These are phyloP conservation scores for Actenoides lindsayi DNA, from an alignment of 2,113 vertebrate genomes.

Conservation along the genomic window DNA sequence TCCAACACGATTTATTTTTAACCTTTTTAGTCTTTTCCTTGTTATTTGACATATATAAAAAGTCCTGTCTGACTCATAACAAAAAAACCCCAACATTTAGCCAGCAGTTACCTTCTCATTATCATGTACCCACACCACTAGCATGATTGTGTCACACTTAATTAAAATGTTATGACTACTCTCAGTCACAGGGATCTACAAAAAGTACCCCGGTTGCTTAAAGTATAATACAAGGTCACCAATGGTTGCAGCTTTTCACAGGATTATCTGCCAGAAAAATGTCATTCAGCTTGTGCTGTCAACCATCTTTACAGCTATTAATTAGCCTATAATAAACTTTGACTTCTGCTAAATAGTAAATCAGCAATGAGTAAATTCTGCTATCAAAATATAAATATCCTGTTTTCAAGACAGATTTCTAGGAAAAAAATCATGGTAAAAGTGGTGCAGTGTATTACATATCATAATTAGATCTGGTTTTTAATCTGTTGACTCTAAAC, in stretches of 20 bases:
- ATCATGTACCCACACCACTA: neutral
- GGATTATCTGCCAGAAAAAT: neutral
- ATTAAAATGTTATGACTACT: neutral
- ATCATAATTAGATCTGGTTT: neutral
- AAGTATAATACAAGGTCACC: neutral
- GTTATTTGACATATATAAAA: neutral
- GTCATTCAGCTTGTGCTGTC: neutral
- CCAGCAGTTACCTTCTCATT: neutral
- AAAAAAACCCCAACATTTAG: neutral
- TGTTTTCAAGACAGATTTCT: neutral
- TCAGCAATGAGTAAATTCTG: neutral
- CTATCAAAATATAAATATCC: neutral
- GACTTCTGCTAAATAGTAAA: neutral
- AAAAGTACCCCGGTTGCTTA: neutral
- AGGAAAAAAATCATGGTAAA: neutral
- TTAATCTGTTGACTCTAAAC: neutral
- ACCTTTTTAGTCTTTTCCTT: neutral
- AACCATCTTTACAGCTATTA: neutral
- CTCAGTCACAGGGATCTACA: neutral
- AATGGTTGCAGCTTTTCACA: neutral
- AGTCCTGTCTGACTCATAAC: neutral
- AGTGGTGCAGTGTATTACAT: neutral
- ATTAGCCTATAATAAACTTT: neutral
- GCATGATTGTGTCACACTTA: neutral
- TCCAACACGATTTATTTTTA: neutral